A percentile compares a stretch with the other conserved stretches of the same genome.
Conservation (phyloP, 2,113 vertebrate genomes). For the Clarias magur region DNA sequence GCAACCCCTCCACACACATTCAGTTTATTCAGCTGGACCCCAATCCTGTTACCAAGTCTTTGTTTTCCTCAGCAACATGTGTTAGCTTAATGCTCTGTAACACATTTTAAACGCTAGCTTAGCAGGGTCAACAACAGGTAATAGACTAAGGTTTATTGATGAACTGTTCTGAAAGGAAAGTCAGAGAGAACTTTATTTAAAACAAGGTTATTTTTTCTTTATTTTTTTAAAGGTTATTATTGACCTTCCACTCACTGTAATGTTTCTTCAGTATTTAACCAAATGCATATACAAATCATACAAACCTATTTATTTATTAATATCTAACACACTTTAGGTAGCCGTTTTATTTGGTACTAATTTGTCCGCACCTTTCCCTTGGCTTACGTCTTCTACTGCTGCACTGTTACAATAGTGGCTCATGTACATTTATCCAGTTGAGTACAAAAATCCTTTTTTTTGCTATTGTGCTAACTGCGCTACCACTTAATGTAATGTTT, state of each 20-base stretch:
- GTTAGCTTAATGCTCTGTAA: constrained; percentile 79
- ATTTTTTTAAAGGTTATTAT: neutral
- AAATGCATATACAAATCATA: constrained; percentile 40
- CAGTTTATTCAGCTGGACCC: constrained; percentile 78
- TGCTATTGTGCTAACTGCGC: neutral
- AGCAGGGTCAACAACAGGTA: constrained; percentile 75
- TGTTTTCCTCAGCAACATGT: constrained; percentile 77
- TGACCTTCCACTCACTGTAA: constrained; percentile 34
- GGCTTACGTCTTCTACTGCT: constrained; percentile 11
- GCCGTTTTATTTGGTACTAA: constrained; percentile 26
- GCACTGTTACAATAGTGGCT: neutral
- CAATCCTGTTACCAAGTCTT: constrained; percentile 72
- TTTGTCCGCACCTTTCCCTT: neutral
- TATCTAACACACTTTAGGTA: constrained; percentile 15
- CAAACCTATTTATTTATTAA: neutral
- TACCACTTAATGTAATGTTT: constrained; percentile 48
- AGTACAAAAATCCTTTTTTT: neutral
- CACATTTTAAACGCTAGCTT: constrained; percentile 74
- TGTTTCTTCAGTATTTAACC: constrained; percentile 1
- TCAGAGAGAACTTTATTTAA: neutral
- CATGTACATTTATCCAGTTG: neutral
- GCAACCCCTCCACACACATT: constrained; percentile 58
- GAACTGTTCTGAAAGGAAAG: constrained; percentile 54
- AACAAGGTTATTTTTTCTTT: too few relatives aligned
- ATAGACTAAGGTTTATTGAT: constrained; percentile 70